These are phyloP conservation scores for Nipponia nippon DNA, from an alignment of 2,113 vertebrate species.

Conservation along the genomic window DNA sequence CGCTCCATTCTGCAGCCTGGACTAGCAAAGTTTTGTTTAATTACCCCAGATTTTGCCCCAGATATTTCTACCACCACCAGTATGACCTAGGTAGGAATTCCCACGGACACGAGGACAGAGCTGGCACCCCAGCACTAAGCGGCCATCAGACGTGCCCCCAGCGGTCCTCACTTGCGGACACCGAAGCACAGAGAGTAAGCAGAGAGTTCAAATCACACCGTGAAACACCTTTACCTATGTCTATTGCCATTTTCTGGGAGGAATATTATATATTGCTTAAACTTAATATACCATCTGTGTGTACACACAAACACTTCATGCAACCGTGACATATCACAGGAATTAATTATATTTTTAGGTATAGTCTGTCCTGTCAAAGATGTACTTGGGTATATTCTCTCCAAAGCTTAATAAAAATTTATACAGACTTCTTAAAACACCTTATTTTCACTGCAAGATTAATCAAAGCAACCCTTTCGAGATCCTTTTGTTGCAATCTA, in stretches of 20 bases:
- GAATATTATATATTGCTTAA: neutral
- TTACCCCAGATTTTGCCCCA: neutral
- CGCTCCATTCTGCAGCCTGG: neutral
- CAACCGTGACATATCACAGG: rapidly evolving
- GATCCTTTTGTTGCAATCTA: neutral
- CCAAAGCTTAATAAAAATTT: neutral
- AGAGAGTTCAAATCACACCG: neutral
- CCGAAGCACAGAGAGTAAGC: neutral
- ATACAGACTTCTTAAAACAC: neutral
- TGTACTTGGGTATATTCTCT: neutral
- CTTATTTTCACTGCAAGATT: neutral
- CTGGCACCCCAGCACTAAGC: neutral
- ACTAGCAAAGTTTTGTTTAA: neutral
- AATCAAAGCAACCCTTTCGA: neutral
- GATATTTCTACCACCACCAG: neutral
- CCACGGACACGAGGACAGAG: rapidly evolving
- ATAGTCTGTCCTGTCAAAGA: neutral
- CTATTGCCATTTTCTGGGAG: neutral
- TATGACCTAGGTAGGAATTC: neutral
- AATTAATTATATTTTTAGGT: neutral
- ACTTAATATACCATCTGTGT: too few species aligned
- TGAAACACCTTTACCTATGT: neutral
- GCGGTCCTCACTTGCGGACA: neutral
- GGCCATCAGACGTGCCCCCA: rapidly evolving
- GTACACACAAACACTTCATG: rapidly evolving